A percentile compares a stretch with the other conserved stretches of the same genome.
These are phyloP conservation scores for Urocyon cinereoargenteus DNA, from an alignment of 2,797 vertebrate genomes.

Conservation along the genomic window DNA sequence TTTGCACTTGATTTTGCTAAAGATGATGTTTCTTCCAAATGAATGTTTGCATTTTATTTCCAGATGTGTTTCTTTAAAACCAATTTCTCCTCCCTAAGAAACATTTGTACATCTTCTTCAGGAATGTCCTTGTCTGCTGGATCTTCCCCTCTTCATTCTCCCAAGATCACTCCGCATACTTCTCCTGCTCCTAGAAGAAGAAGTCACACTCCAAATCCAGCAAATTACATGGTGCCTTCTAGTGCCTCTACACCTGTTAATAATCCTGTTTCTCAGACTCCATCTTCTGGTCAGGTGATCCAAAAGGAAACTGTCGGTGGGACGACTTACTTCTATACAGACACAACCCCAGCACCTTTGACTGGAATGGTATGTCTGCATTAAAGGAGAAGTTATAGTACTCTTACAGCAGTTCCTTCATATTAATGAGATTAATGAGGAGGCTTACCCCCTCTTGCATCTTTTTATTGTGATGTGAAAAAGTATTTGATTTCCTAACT, in stretches of 20 bases:
- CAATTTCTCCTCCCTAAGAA: conserved; percentile 50
- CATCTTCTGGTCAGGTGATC: conserved; percentile 94
- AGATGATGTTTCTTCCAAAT: conserved; percentile 71
- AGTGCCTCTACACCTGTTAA: conserved; percentile 91
- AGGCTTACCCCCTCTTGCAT: neutral
- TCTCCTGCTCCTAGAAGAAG: conserved; percentile 97
- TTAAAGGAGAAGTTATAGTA: neutral
- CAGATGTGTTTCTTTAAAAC: conserved; percentile 9
- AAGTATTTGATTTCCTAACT: conserved; percentile 29
- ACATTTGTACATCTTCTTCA: conserved; percentile 85
- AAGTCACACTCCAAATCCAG: conserved; percentile 98
- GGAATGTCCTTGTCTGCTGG: conserved; percentile 99
- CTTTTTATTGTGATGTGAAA: conserved; percentile 30
- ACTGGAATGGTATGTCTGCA: conserved; percentile 94
- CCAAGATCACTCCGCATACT: conserved; percentile 99
- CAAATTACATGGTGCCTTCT: conserved; percentile 98
- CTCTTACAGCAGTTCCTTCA: neutral
- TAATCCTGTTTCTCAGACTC: conserved; percentile 91
- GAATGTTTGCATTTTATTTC: conserved; percentile 72
- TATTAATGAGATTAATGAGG: neutral
- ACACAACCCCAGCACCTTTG: conserved; percentile 97
- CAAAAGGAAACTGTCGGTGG: conserved; percentile 99
- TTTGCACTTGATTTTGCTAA: conserved; percentile 57
- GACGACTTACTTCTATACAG: conserved; percentile 99
- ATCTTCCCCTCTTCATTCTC: conserved; percentile 98